These are phyloP conservation scores for Deilephila porcellus DNA, from an alignment of 2,888 invertebrate genomes.

Conservation along the genomic window DNA sequence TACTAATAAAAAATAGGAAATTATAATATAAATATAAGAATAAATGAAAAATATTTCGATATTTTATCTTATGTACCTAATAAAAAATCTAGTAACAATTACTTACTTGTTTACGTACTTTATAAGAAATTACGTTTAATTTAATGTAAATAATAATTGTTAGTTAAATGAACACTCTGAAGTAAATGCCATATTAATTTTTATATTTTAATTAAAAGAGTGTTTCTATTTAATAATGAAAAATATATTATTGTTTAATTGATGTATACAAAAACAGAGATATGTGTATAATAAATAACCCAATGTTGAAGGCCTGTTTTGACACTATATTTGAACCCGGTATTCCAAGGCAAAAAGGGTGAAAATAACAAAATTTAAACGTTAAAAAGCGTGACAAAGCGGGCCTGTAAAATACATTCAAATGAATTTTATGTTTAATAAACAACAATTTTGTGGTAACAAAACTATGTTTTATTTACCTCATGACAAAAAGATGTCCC, in stretches of 20 bases:
- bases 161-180: conserved; percentile 57
- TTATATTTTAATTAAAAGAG: conserved; percentile 49
- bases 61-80: conserved; percentile 24
- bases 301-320: conserved; percentile 6
- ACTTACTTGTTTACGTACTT: conserved; percentile 34
- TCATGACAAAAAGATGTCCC: background rate
- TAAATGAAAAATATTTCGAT: conserved; percentile 16
- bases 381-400: background rate
- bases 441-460: background rate
- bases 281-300: background rate
- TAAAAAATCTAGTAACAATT: conserved; percentile 27
- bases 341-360: background rate
- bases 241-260: conserved; percentile 27
- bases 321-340: background rate
- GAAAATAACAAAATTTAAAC: too few relatives aligned
- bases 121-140: conserved; percentile 31
- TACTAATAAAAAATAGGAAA: conserved; percentile 23
- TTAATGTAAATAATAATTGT: conserved; percentile 58
- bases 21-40: conserved; percentile 12
- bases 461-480: background rate
- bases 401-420: background rate
- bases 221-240: conserved; percentile 25
- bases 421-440: conserved; percentile 6
- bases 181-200: conserved; percentile 81
- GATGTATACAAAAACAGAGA: background rate